phyloP scores from a whole-genome alignment of 1,140 invertebrate genomes.

The Zelostemma sp. region DNA sequence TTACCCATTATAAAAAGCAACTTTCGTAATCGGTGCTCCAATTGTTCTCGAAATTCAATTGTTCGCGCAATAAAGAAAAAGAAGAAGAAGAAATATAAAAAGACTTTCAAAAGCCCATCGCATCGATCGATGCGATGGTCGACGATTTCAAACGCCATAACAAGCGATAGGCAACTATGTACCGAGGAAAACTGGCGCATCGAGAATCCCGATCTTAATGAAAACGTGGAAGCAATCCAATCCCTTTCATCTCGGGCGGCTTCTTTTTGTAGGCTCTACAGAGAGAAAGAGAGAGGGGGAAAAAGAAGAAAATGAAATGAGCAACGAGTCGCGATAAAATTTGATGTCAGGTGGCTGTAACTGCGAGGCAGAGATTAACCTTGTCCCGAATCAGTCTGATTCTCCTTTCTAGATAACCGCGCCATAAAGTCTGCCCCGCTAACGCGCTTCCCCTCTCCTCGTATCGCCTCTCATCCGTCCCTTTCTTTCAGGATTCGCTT shows the following conservation, averaged over 20 bases:
- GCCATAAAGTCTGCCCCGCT: constrained; percentile 34
- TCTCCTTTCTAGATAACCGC: constrained; percentile 44
- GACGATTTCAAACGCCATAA: too few species aligned
- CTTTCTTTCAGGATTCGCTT: constrained; percentile 39
- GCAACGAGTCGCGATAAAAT: constrained; percentile 46
- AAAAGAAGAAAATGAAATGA: constrained; percentile 34
- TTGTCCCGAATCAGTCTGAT: constrained; percentile 48
- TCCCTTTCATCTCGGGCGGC: constrained; percentile 46
- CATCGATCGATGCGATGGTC: too few species aligned
- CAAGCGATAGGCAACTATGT: constrained; percentile 14
- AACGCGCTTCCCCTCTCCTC: constrained; percentile 23
- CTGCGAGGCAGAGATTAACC: constrained; percentile 47
- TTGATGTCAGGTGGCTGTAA: constrained; percentile 51
- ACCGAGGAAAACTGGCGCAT: constrained; percentile 26
- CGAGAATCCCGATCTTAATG: constrained; percentile 45
- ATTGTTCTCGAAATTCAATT: too few species aligned
- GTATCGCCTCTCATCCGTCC: constrained; percentile 24
- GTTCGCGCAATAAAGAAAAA: too few species aligned
- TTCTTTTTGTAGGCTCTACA: constrained; percentile 35
- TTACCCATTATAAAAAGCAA: background rate
- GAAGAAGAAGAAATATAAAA: too few species aligned
- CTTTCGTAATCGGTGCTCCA: background rate
- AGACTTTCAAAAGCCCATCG: too few species aligned
- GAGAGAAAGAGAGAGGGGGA: constrained; percentile 17
- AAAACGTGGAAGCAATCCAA: constrained; percentile 38